phyloP scores from a whole-genome alignment of 1,140 invertebrate species.

The Drosophila kanapiae region DNA sequence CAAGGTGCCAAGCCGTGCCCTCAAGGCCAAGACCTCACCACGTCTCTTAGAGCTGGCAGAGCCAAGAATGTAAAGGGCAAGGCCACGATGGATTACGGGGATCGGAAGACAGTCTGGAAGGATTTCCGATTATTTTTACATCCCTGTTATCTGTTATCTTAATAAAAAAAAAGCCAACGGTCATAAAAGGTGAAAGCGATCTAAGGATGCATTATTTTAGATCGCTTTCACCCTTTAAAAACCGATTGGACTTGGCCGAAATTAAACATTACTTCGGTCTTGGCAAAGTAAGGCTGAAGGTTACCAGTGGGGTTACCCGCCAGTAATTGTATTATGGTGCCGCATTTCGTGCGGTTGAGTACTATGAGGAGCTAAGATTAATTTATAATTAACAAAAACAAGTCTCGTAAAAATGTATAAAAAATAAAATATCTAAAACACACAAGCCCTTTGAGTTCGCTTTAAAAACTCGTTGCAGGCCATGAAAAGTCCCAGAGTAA shows the following conservation, averaged over 20 bases:
- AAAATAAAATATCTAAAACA: too few relatives aligned
- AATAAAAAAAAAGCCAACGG: not conserved
- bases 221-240: slow-evolving; percentile 7
- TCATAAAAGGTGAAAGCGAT: not conserved
- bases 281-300: not conserved
- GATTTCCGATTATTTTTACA: not conserved
- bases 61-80: slow-evolving; percentile 4
- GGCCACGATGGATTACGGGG: not conserved
- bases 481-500: not conserved
- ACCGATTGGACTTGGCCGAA: not conserved
- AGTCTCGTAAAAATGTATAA: too few relatives aligned
- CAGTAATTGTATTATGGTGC: too few relatives aligned
- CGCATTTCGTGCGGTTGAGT: too few relatives aligned
- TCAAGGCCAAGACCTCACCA: slow-evolving; percentile 7
- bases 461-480: too few relatives aligned
- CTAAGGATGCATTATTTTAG: not conserved
- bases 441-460: not conserved
- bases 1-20: not conserved
- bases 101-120: not conserved
- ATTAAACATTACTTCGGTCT: not conserved
- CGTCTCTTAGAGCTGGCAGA: slow-evolving; percentile 19
- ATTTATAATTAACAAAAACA: too few relatives aligned
- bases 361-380: too few relatives aligned
- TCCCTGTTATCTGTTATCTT: not conserved
- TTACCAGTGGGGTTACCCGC: too few relatives aligned